Conservation (phyloP, 2,113 vertebrate species). For the Rhegmatorhina hoffmannsi region DNA sequence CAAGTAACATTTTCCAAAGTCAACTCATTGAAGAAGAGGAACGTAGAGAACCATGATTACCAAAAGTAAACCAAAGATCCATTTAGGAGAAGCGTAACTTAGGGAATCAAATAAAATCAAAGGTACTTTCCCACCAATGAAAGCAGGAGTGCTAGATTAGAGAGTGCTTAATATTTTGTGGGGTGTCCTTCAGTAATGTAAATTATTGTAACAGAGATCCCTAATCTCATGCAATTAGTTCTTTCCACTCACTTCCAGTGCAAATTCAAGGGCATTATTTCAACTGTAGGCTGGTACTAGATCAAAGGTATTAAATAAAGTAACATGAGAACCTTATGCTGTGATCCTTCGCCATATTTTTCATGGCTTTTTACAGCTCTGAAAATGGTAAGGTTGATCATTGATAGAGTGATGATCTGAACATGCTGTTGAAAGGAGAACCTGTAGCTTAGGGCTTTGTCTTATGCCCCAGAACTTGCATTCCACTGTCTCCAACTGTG, state of each 20-base stretch:
- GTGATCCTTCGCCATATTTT: neutral
- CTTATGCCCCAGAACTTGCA: neutral
- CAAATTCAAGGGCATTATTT: neutral
- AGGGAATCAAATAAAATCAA: neutral
- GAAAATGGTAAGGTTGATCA: neutral
- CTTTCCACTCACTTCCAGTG: neutral
- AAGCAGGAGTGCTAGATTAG: neutral
- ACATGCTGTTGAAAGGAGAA: neutral
- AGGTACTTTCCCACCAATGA: neutral
- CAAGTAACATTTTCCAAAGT: too few relatives aligned
- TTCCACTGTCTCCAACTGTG: neutral
- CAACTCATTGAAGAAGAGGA: neutral
- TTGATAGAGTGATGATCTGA: neutral
- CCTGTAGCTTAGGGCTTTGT: neutral
- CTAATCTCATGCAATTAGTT: neutral
- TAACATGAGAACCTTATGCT: rapidly evolving
- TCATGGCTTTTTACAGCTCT: neutral
- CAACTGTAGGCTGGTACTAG: neutral
- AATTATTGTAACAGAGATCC: neutral
- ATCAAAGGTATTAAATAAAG: neutral
- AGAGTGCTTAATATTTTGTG: neutral
- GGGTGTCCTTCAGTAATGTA: neutral
- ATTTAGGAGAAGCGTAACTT: neutral
- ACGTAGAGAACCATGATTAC: neutral
- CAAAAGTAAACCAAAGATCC: neutral